Evolutionary conservation across 2,888 invertebrate species (phyloP), one percentile per base, ranked within the genome.

Genomic region (Drosophila pseudotalamancana): DNA sequence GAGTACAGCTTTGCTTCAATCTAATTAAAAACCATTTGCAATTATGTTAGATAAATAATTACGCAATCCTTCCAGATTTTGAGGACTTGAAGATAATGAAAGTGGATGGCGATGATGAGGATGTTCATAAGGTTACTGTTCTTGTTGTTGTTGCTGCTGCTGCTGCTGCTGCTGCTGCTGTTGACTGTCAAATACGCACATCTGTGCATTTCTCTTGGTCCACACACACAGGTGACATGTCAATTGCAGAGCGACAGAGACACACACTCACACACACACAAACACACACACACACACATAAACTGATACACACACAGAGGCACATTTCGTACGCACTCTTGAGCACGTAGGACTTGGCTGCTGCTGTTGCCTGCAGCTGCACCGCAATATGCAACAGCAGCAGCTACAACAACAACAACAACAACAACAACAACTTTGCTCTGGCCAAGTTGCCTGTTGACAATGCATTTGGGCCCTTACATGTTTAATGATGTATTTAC

Each of bases 401-500:
- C 29, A 63, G 1, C 46, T 43, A 23, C 53, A 45, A n/a, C 49
- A 37, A 34, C 46, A 61, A 48, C 45, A 62, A 46, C 55, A 9
- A 11, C 59, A 55, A 9, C 42, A 51, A 8, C 37, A 50, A 25
- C 37, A 66, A 77, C 50, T 45, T 56, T 80, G 60, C 51, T 54
- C 68, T 77, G 64, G 74, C 82, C n/a, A n/a, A 70, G 75, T 78
- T 74, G 81, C 37, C 75, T 85, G 85, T 87, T 81, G 85, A 81
- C 71, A 74, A 72, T 75, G 75, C 71, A 80, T 77, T 81, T 77
- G 81, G 62, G 27, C 82, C 87, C 87, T 81, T 81, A 81, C 81
- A 81, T 77, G 87, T 87, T 81, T 81, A 81, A 81, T 81, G 87
- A 81, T 81, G 81, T 81, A 81, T 81, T 81, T 81, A 81, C 80